These are phyloP conservation scores for Rhinoderma darwinii DNA, from an alignment of 2,113 vertebrate species.

Conservation along the genomic window DNA sequence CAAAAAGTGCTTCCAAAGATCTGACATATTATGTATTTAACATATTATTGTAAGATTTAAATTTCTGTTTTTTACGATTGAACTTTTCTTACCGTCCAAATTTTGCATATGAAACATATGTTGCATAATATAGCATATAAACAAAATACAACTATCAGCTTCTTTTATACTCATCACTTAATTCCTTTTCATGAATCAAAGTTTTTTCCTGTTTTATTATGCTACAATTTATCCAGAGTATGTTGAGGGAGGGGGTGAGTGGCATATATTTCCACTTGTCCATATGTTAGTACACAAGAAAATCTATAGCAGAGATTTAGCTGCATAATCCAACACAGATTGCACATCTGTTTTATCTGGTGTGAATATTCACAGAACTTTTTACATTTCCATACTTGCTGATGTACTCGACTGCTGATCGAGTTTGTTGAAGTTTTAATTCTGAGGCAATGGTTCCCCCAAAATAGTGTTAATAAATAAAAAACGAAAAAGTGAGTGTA, in stretches of 20 bases:
- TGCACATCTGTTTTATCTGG: not conserved
- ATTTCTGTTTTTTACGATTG: too few species aligned
- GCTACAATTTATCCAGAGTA: not conserved
- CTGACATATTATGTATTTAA: too few species aligned
- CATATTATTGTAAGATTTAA: too few species aligned
- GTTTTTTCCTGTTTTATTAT: not conserved
- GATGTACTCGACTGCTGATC: not conserved
- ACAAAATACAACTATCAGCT: not conserved
- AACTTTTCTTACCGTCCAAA: not conserved
- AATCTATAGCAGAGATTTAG: slow-evolving; percentile 10
- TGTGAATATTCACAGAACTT: not conserved
- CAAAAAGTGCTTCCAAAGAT: too few species aligned
- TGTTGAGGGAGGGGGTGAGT: not conserved
- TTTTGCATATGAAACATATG: not conserved
- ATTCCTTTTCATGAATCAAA: not conserved
- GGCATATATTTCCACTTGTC: not conserved
- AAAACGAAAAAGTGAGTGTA: too few species aligned
- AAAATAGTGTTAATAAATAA: too few species aligned
- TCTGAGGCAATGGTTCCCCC: not conserved
- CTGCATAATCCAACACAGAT: not conserved
- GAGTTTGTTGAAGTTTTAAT: not conserved
- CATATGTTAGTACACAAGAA: slow-evolving; percentile 13
- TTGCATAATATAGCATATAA: not conserved
- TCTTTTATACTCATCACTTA: not conserved
- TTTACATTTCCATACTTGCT: not conserved